phyloP scores from a whole-genome alignment of 1,140 invertebrate species.

The Drosophila rufa region DNA sequence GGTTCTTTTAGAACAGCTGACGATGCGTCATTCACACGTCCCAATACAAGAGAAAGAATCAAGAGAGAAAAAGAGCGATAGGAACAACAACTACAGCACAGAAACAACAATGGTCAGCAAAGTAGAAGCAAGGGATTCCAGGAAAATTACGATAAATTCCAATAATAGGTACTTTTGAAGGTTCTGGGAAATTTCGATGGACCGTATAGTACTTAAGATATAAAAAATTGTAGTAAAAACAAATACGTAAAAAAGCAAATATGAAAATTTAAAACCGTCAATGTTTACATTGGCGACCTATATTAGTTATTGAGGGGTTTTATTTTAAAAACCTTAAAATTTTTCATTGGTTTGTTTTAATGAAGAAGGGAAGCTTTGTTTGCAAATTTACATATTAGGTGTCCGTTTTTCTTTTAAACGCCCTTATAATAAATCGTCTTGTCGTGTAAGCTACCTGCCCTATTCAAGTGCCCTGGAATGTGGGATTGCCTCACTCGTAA shows the following conservation, averaged over 20 bases:
- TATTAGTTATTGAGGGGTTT: no score
- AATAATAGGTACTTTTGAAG: neutral
- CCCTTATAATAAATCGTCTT: no score
- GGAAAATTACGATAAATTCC: neutral
- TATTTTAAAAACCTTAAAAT: no score
- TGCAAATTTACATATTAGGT: no score
- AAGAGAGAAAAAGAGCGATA: slow-evolving; percentile 47
- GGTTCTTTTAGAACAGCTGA: slow-evolving; percentile 69
- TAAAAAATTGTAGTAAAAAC: neutral
- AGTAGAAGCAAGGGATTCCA: slow-evolving; percentile 10
- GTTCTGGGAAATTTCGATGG: neutral
- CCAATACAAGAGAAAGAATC: slow-evolving; percentile 27
- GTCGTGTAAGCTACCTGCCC: neutral
- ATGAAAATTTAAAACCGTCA: no score
- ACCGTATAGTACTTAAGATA: neutral
- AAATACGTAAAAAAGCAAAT: no score
- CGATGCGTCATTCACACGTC: slow-evolving; percentile 75
- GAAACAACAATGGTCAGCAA: slow-evolving; percentile 31
- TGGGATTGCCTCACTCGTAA: slow-evolving; percentile 38
- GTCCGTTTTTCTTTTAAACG: no score
- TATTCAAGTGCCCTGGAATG: slow-evolving; percentile 21
- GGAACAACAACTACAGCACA: slow-evolving; percentile 17
- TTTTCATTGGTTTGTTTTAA: no score
- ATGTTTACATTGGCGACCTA: no score
- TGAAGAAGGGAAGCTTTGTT: no score